Conservation (phyloP, 2,888 invertebrate genomes). For the Adelphocoris suturalis region DNA sequence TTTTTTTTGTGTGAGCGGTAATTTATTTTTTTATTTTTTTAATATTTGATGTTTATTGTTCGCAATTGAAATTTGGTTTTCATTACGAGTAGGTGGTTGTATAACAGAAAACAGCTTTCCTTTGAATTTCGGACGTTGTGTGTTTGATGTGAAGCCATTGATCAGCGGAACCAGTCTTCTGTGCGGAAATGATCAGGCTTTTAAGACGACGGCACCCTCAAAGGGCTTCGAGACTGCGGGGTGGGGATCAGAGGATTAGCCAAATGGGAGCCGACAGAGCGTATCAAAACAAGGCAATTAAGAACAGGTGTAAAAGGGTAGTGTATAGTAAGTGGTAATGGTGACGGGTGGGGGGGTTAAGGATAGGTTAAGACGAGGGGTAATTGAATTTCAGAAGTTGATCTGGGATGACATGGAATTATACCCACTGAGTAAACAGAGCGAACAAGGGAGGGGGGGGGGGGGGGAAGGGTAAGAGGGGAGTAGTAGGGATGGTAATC, state of each 20-base stretch:
- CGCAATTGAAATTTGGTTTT: too few relatives aligned
- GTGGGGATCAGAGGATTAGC: background rate
- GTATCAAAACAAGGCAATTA: conserved; percentile 37
- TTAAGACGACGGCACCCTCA: background rate
- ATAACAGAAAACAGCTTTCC: too few relatives aligned
- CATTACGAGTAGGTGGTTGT: too few relatives aligned
- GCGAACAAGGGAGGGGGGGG: background rate
- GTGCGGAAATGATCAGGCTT: background rate
- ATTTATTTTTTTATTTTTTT: too few relatives aligned
- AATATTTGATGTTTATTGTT: too few relatives aligned
- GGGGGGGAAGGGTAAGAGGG: background rate
- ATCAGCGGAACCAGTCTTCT: too few relatives aligned
- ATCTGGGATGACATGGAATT: conserved; percentile 43
- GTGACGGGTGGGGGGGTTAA: background rate
- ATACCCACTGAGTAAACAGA: conserved; percentile 51
- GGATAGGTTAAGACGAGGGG: background rate
- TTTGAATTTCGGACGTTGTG: too few relatives aligned
- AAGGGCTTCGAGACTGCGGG: background rate
- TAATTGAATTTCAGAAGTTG: conserved; percentile 50
- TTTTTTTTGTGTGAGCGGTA: too few relatives aligned
- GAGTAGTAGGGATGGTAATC: conserved; percentile 24
- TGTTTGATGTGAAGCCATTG: too few relatives aligned
- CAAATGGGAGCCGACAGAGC: conserved; percentile 36
- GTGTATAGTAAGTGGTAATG: background rate
- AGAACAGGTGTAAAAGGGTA: conserved; percentile 18